Evolutionary conservation across 2,888 invertebrate genomes (phyloP).

Genomic region (Coenonympha glycerion): DNA sequence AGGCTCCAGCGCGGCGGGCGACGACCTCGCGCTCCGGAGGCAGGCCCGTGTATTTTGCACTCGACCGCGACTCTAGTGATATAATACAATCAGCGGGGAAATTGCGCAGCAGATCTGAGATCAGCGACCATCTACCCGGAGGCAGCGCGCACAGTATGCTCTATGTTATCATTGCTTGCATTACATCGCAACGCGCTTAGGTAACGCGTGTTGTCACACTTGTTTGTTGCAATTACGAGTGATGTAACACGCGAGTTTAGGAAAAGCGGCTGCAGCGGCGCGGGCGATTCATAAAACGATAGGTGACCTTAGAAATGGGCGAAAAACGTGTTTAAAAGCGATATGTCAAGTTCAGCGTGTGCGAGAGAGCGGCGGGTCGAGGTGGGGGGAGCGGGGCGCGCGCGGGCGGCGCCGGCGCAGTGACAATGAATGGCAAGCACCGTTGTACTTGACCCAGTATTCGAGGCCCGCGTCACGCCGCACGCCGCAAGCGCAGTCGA

Average conservation of each 20-base stretch:
- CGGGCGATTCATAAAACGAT: slow-evolving; percentile 14
- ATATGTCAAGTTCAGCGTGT: slow-evolving; percentile 70
- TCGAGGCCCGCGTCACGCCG: slow-evolving; percentile 47
- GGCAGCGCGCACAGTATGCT: too few species aligned
- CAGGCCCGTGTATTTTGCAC: slow-evolving; percentile 61
- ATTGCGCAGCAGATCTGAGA: slow-evolving; percentile 41
- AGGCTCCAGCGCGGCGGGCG: slow-evolving; percentile 39
- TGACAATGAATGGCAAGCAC: slow-evolving; percentile 75
- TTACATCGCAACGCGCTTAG: slow-evolving; percentile 64
- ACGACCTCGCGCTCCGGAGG: slow-evolving; percentile 43
- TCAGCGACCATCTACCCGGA: slow-evolving; percentile 38
- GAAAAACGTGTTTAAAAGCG: slow-evolving; percentile 56
- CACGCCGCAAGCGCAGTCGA: slow-evolving; percentile 35
- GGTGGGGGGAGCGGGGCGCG: slow-evolving; percentile 42
- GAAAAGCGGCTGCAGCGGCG: slow-evolving; percentile 27
- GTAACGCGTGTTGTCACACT: slow-evolving; percentile 69
- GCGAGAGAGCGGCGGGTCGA: slow-evolving; percentile 47
- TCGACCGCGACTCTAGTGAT: slow-evolving; percentile 38
- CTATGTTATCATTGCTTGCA: slow-evolving; percentile 35
- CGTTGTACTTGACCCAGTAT: slow-evolving; percentile 75
- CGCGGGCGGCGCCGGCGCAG: slow-evolving; percentile 34
- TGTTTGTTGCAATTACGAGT: slow-evolving; percentile 59
- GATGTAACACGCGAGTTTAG: slow-evolving; percentile 47
- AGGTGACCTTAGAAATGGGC: slow-evolving; percentile 48
- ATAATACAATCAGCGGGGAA: slow-evolving; percentile 41